Base-by-base conservation (phyloP, 2,888 invertebrate species). In the Rutpela maculata region DNA sequence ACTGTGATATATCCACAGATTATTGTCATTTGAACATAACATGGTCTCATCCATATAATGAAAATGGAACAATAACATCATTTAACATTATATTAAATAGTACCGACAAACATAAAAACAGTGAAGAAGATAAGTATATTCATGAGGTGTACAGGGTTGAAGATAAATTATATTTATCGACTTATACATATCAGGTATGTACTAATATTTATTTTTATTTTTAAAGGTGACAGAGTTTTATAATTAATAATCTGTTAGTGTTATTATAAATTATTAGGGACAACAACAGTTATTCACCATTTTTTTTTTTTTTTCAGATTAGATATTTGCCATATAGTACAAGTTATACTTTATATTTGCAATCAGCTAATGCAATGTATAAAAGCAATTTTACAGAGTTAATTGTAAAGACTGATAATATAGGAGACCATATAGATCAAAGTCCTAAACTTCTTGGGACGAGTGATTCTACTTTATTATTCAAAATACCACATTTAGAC, bases 21-120 rank as follows among this genome's bases (percentile, higher is more conserved):
- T 86, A 84, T 76, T 89, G 89, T 56, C 82, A 88, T 79, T 77
- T 89, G 50, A 88, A 88, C 75, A 79, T 89, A 43, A 86, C 83
- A 59, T 89, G 89, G 89, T 35, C 77, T 9, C 89, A 89, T 83
- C 89, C 89, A 0, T 86, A 86, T 69, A 59, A 86, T 65, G 88
- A 88, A 76, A 88, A 86, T 78, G 87, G 86, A 17, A 84, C 86
- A 2, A 89, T 89, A 55, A 86, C 83, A 9, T 75, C 81, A 15
- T 89, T 89, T 77, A 85, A 88, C 67, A 84, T 89, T 6, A 78
- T 87, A 22, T 77, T 89, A 57, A 86, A 85, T 72, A 80, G 80
- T 65, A 85, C 85, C 1, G 83, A 84, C 69, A 81, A 79, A 60
- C 62, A 71, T 31, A 80, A 78, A 22, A 78, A 79, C 55, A 78